Base-by-base conservation (phyloP, 2,888 invertebrate genomes). In the Latrodectus elegans region DNA sequence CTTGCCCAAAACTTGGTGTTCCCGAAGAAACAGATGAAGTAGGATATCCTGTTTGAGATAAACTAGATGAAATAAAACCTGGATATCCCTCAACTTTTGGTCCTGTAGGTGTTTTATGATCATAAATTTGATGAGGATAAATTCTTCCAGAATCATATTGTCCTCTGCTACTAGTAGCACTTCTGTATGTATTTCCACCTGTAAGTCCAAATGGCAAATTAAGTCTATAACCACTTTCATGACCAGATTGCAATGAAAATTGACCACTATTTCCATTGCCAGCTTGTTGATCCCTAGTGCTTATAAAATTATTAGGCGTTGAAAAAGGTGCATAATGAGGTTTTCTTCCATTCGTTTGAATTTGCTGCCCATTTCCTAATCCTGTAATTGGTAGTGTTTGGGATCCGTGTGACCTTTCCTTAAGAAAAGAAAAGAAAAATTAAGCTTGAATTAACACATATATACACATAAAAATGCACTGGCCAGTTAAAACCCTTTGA, bases 161-260 rank as follows among this genome's bases (percentile, higher is more conserved):
- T 6, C 88, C 88, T 26, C 53, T 74, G 72, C 83, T 88, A 14
- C 71, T 70, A 17, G 84, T 55, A 9, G 79, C 88, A 11, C 84
- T 80, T 73, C 76, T 12, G 38, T 88, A 84, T 14, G 80, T 55
- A 72, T 74, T 88, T 12, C 88, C 88, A n/a, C 84, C 79, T n/a
- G 26, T 70, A 17, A 88, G 64, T 10, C 88, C 88, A 52, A 88
- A 60, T 8, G 88, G 88, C 55, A 80, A 76, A 51, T 80, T 80
- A 15, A 88, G 70, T 17, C 80, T 84, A 71, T 88, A 88, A 11
- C 84, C 80, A 68, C 84, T 78, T 60, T 80, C 88, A 49, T 88
- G 88, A 8, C 65, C 72, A 38, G 79, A 76, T 76, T 88, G 76
- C 4, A 88, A 71, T 3, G 84, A 88, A 75, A 88, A 88, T 17